Conservation (phyloP, 2,888 invertebrate genomes). For the Eupelmus urozonus region DNA sequence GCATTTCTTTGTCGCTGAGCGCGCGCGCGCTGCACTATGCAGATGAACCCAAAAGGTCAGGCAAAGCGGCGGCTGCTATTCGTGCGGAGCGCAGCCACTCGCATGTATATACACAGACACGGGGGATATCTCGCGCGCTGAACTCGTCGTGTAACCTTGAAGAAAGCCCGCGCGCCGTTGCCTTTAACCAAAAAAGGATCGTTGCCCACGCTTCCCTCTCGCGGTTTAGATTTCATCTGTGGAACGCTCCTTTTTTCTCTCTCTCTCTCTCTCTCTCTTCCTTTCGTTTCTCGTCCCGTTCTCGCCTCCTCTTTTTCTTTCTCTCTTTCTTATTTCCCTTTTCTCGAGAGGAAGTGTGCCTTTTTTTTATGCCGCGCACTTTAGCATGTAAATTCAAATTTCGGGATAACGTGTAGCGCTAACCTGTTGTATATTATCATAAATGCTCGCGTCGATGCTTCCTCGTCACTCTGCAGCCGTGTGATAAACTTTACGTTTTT, state of each 20-base stretch:
- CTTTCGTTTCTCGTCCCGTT: neutral
- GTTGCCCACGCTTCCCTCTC: conserved; percentile 27
- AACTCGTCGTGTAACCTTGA: conserved; percentile 39
- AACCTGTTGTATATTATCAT: too few species aligned
- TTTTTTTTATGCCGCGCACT: too few species aligned
- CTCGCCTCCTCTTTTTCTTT: neutral
- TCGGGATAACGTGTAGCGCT: too few species aligned
- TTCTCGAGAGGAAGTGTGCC: neutral
- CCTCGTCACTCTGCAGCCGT: neutral
- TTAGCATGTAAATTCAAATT: too few species aligned
- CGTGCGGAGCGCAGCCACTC: neutral
- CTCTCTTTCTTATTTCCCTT: neutral
- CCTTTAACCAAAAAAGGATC: conserved; percentile 50
- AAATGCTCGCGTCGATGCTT: too few species aligned
- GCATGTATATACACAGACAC: neutral
- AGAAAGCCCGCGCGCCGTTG: neutral
- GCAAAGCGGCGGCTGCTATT: neutral
- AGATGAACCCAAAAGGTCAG: conserved; percentile 44
- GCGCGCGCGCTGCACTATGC: conserved; percentile 28
- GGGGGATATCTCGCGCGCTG: too few species aligned
- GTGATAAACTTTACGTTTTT: neutral
- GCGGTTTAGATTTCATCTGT: conserved; percentile 47
- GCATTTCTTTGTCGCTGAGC: conserved; percentile 22
- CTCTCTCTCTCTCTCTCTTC: neutral
- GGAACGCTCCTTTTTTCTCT: neutral